phyloP scores from a whole-genome alignment of 2,113 vertebrate species.

The Cathartes aura region DNA sequence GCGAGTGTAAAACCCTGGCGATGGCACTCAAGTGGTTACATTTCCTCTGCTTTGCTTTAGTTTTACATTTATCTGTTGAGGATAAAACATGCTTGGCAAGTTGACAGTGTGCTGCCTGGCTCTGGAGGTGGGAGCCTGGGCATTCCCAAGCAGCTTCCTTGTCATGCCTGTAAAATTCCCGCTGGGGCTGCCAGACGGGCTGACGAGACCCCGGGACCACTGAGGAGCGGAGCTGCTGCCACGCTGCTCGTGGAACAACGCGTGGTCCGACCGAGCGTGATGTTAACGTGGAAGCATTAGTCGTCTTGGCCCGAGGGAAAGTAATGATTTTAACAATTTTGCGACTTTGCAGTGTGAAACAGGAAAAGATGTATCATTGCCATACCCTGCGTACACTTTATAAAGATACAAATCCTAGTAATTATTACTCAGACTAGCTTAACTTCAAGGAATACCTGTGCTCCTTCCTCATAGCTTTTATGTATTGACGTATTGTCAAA shows the following conservation, averaged over 20 bases:
- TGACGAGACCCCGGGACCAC: rapidly evolving
- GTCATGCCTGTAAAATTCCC: rapidly evolving
- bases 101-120: neutral
- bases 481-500: neutral
- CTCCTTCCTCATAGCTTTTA: neutral
- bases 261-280: rapidly evolving
- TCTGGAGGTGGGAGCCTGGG: neutral
- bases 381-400: rapidly evolving
- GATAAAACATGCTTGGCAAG: rapidly evolving
- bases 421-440: neutral
- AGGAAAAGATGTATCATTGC: neutral
- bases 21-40: rapidly evolving
- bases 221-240: neutral
- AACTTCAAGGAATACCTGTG: neutral
- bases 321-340: neutral
- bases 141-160: rapidly evolving
- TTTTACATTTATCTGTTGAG: rapidly evolving
- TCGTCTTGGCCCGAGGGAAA: neutral
- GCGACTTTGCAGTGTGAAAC: neutral
- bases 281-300: rapidly evolving
- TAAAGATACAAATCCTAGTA: neutral
- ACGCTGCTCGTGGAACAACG: rapidly evolving
- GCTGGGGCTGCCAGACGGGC: neutral
- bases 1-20: rapidly evolving
- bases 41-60: neutral